phyloP scores from a whole-genome alignment of 2,113 vertebrate genomes.

The Phrynosoma platyrhinos region DNA sequence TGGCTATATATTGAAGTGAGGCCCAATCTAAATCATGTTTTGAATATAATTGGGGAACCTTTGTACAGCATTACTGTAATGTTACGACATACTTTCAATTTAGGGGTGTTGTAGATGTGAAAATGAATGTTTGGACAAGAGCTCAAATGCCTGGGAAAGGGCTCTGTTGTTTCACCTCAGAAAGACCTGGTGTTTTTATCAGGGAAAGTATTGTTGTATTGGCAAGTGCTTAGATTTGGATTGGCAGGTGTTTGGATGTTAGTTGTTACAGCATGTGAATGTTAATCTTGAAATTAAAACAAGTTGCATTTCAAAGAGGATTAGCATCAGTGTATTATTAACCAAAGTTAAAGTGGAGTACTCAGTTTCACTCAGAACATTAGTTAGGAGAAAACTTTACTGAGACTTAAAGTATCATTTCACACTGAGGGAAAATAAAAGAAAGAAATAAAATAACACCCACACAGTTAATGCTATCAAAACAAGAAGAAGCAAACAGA shows the following conservation, averaged over 20 bases:
- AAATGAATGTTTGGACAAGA: neutral
- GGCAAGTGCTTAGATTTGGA: neutral
- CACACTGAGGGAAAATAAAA: too few species aligned
- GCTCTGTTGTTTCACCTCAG: neutral
- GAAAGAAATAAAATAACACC: too few species aligned
- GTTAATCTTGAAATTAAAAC: neutral
- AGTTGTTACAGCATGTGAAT: too few species aligned
- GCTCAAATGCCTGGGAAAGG: neutral
- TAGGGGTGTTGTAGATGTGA: neutral
- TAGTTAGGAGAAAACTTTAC: neutral
- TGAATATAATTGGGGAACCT: too few species aligned
- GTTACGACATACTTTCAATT: too few species aligned
- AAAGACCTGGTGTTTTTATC: neutral
- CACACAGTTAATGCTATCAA: too few species aligned
- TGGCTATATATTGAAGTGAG: too few species aligned
- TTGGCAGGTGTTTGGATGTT: neutral
- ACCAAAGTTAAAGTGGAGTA: neutral
- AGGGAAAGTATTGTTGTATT: too few species aligned
- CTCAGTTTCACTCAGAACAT: neutral
- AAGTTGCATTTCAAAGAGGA: neutral
- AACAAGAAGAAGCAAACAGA: too few species aligned
- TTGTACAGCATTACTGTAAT: too few species aligned
- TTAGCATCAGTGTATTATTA: neutral
- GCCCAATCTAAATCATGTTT: too few species aligned
- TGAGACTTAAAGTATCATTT: neutral